Evolutionary conservation across 2,888 invertebrate genomes (phyloP), one percentile per base, ranked within the genome.

Genomic region (Syritta pipiens): DNA sequence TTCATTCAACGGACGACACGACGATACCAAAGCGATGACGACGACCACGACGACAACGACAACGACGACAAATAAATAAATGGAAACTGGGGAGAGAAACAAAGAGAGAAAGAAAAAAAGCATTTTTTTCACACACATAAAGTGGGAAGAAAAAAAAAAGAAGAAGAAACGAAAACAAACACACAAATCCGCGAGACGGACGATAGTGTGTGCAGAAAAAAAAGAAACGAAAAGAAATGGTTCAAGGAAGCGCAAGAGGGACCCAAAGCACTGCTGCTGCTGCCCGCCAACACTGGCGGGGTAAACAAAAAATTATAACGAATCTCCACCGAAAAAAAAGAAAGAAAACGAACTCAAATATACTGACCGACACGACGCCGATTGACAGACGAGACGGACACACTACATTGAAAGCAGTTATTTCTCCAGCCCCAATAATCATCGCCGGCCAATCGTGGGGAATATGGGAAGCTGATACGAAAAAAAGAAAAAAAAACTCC

Each of bases 121-220:
- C 69, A 69, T n/a, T n/a, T n/a, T n/a, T n/a, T 82, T 77, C 81
- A 81, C 71, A 82, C 81, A 81, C 81, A 83, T 75, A 81, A 81
- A 76, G 57, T 63, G 65, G 42, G 53, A 28, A 65, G n/a, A 30
- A 46, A 35, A 68, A 42, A 57, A 59, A 42, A 40, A 26, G 75
- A 74, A 75, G 77, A 69, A 75, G 65, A 82, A 81, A 82, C 19
- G 26, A 24, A 42, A 77, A 77, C 71, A 74, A 82, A 69, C 75
- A 75, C 82, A 83, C 83, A 60, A 63, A 57, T 60, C 46, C 65
- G 77, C 72, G 81, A 68, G 62, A 68, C 76, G 68, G 62, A 77
- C 62, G 63, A 65, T 72, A 68, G 76, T 77, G 62, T 79, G 57
- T 67, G 69, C 63, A 40, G 37, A 32, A 76, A 75, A 76, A 57